Percentiles rank a stretch among this genome's conserved stretches.
Evolutionary conservation across 64 coral and sea anemone species (phyloP).

Genomic region (Montipora sp.): DNA sequence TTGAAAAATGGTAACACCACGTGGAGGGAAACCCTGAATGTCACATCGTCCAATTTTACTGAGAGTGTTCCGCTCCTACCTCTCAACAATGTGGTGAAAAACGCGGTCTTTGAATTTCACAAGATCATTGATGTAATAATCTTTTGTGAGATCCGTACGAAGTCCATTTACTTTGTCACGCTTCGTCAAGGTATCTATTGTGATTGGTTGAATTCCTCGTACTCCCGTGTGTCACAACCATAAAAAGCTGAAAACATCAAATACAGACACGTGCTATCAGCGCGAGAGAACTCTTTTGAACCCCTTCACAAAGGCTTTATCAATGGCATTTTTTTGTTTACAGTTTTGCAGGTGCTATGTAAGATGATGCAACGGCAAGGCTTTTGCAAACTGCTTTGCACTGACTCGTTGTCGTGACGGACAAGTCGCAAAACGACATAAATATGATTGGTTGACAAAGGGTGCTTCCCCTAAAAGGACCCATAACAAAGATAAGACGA

Average conservation of each 20-base stretch:
- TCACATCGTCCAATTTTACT: not conserved
- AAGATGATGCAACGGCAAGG: no score
- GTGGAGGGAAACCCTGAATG: not conserved
- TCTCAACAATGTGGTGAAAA: not conserved
- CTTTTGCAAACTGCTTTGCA: no score
- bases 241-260: not conserved
- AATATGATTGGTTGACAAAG: conserved; percentile 3
- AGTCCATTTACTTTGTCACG: not conserved
- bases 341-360: no score
- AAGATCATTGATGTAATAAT: no score
- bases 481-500: not conserved
- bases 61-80: not conserved
- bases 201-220: not conserved
- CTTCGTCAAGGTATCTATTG: not conserved
- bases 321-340: no score
- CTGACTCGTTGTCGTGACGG: not conserved
- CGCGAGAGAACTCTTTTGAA: no score
- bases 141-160: no score
- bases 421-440: not conserved
- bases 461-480: not conserved
- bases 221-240: not conserved
- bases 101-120: no score
- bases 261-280: not conserved
- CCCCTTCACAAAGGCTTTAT: no score
- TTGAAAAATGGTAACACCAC: not conserved